These are phyloP conservation scores for Nasua narica DNA, from an alignment of 2,797 vertebrate species.

Conservation along the genomic window DNA sequence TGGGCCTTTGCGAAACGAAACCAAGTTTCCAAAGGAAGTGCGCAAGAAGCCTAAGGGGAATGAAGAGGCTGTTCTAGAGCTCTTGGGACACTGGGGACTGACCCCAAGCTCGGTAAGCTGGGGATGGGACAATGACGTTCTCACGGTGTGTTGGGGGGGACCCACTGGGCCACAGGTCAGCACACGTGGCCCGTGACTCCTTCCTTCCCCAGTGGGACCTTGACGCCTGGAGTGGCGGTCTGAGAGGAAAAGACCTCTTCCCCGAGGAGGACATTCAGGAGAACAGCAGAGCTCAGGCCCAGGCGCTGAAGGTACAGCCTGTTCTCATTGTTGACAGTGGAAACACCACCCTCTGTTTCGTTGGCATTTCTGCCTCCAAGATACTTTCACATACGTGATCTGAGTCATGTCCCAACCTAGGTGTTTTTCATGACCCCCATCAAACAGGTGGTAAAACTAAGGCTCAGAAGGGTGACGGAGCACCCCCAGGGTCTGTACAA, in stretches of 20 bases:
- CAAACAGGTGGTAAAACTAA: slow-evolving; percentile 24
- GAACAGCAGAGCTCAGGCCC: neutral
- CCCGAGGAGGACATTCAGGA: neutral
- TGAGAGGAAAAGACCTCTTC: neutral
- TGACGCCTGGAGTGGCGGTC: neutral
- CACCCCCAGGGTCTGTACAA: neutral
- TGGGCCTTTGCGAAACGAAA: neutral
- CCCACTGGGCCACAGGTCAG: neutral
- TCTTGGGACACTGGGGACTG: neutral
- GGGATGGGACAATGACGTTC: neutral
- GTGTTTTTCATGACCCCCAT: neutral
- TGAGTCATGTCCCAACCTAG: neutral
- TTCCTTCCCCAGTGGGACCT: neutral
- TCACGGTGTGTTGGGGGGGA: too few relatives aligned
- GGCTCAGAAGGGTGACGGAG: neutral
- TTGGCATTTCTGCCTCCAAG: neutral
- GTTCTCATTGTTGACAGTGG: neutral
- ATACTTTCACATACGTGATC: neutral
- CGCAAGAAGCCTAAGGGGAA: neutral
- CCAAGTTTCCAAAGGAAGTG: neutral
- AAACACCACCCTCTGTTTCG: neutral
- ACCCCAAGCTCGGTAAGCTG: neutral
- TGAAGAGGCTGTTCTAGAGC: neutral
- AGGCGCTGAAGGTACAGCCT: neutral
- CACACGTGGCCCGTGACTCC: neutral